A percentile compares a stretch with the other conserved stretches of the same genome.
phyloP scores from a whole-genome alignment of 2,888 invertebrate genomes.

The Drosophila paranaensis region DNA sequence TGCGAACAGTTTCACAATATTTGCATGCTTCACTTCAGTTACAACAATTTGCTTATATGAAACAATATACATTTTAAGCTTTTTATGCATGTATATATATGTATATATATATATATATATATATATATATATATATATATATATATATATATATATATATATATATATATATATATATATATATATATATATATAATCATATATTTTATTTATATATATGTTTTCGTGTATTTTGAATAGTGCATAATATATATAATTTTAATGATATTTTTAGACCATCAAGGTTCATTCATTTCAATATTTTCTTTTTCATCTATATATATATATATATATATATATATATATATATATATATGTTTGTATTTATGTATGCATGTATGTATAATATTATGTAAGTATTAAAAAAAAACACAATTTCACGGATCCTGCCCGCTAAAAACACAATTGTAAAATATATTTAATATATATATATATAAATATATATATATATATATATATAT shows the following conservation, averaged over 20 bases:
- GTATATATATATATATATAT: constrained; percentile 21
- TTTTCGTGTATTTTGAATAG: constrained; percentile 1
- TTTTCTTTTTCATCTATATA: constrained; percentile 43
- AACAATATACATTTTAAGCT: constrained; percentile 42
- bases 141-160: constrained; percentile 16
- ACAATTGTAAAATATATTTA: constrained; percentile 68
- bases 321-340: constrained; percentile 31
- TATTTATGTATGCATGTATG: constrained; percentile 36
- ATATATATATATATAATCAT: too few species aligned
- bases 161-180: constrained; percentile 24
- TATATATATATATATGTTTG: constrained; percentile 31
- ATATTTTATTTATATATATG: constrained; percentile 39
- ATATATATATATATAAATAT: constrained; percentile 28
- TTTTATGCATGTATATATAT: constrained; percentile 17
- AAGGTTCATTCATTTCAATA: constrained; percentile 63
- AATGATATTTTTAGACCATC: constrained; percentile 81
- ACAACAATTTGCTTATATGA: constrained; percentile 44
- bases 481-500: constrained; percentile 32
- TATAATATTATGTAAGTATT: constrained; percentile 50
- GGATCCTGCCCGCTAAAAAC: constrained; percentile 84
- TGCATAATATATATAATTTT: constrained; percentile 48
- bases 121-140: constrained; percentile 12
- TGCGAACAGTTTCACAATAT: constrained; percentile 13
- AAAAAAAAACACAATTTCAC: constrained; percentile 61
- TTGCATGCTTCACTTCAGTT: constrained; percentile 12